Base-by-base conservation (phyloP, 2,888 invertebrate genomes). In the Cryptophagus acutangulus region DNA sequence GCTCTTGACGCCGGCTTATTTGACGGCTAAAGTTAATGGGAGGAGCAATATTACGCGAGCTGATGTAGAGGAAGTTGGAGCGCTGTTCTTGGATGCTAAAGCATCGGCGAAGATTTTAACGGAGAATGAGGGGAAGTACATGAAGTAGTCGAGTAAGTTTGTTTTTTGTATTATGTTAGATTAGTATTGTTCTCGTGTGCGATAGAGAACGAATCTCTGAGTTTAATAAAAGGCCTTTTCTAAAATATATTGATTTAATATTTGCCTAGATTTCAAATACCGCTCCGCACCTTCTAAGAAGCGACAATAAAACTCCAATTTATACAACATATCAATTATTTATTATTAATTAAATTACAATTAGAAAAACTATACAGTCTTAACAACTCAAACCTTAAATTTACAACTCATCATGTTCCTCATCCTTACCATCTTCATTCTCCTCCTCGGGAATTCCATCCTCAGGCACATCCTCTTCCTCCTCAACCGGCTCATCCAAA, bases 81-180 rank as follows among this genome's bases (percentile, higher is more conserved):
- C 81, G 18, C 74, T 99, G 12, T 99, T 99, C 74, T 78, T 93
- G 47, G 97, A 99, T 74, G 95, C 95, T 14, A 97, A 97, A 71
- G 83, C 93, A 18, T 96, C 96, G 0, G 92, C 95, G 0, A 88
- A 88, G 66, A 88, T 95, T 60, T 76, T 96, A 36, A 82, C 88
- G 0, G 87, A 91, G 62, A 81, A 93, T 62, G 83, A 85, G 61
- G 91, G 91, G 59, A 93, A 93, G 73, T 95, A 78, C 70, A 92
- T 95, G 91, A 81, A 85, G 74, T 92, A 77, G 73, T 10, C 33
- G 14, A n/a, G 9, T 34, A 24, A 20, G 13, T 34, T 20, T 34
- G 17, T 31, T 6, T 26, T 26, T 26, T 26, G 3, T 26, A 6
- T 26, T 4, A 12, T 26, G 12, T 12, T 26, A 26, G 12, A 26